Evolutionary conservation across 2,113 vertebrate species (phyloP), one percentile per base, ranked within the genome.

Genomic region (Meriones unguiculatus): DNA sequence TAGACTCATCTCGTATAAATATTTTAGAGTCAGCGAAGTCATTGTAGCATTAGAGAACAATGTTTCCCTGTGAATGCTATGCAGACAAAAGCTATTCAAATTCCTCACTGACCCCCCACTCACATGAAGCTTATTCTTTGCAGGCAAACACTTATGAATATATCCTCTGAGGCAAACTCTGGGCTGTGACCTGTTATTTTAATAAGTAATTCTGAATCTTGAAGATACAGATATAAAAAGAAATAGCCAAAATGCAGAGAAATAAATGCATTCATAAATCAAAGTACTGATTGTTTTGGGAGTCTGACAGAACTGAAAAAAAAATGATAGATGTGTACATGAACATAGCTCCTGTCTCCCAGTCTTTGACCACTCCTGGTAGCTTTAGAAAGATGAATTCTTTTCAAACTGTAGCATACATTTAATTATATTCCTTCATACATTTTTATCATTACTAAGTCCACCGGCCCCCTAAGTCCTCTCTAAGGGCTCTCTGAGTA

Each of bases 211-310:
- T 57, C 10, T 95, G 89, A 67, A 32, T 73, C 62, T 93, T 94
- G 77, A 97, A 80, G 73, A 85, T 70, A 78, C 3, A 96, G 82
- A 70, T 67, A 88, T 52, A 52, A 90, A 96, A 82, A 95, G 18
- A 94, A 92, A 73, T 57, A 87, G 7, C 6, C 14, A 85, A 85
- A 65, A 41, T 78, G 20, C 22, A 77, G 52, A 87, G 41, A 93
- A 46, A 93, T 57, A 81, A 85, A 93, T 75, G 30, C 20, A 92
- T 64, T 73, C 69, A 91, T 57, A 89, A 88, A 77, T 35, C 18
- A 35, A 86, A 8, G 24, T 67, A 70, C 14, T 76, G 18, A 69
- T 50, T 94, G 24, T 35, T 95, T 75, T 52, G n/a, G 52, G 41
- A 96, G 11, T 35, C 72, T 89, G n/a, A 90, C 62, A 89, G 65